Conservation (phyloP, 2,888 invertebrate genomes). For the Pristionchus entomophagus region DNA sequence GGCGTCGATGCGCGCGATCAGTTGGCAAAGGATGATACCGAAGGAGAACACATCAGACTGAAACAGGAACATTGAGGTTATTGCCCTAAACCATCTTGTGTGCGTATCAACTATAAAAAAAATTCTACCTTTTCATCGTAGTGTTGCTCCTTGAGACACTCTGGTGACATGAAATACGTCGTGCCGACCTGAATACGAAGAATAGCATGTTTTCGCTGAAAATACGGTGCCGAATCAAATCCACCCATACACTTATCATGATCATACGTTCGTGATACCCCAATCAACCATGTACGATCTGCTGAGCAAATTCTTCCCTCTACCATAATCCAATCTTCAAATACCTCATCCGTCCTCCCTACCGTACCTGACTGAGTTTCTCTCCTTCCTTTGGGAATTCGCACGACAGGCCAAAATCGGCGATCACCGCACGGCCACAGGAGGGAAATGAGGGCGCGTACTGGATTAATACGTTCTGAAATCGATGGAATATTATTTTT, state of each 20-base stretch:
- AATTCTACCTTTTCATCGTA: slow-evolving; percentile 79
- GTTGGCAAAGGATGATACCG: slow-evolving; percentile 95
- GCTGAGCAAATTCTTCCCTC: too few relatives aligned
- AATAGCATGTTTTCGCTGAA: too few relatives aligned
- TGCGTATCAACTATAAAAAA: neutral
- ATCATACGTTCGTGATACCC: too few relatives aligned
- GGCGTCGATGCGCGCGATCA: slow-evolving; percentile 92
- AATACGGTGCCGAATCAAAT: too few relatives aligned
- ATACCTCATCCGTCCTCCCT: neutral
- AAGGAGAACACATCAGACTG: slow-evolving; percentile 97
- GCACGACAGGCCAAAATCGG: slow-evolving; percentile 95
- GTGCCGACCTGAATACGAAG: slow-evolving; percentile 83
- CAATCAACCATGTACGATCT: too few relatives aligned
- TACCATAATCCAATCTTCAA: neutral
- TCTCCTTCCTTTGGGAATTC: slow-evolving; percentile 84
- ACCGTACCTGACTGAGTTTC: slow-evolving; percentile 53
- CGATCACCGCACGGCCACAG: slow-evolving; percentile 89
- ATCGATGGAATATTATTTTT: neutral
- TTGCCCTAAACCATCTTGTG: neutral
- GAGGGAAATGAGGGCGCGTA: slow-evolving; percentile 74
- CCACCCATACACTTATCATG: too few relatives aligned
- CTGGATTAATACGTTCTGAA: slow-evolving; percentile 67
- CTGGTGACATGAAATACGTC: slow-evolving; percentile 99
- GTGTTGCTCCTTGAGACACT: slow-evolving; percentile 92
- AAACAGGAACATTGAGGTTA: slow-evolving; percentile 24